Evolutionary conservation across 2,888 invertebrate species (phyloP), one percentile per base, ranked within the genome.

Genomic region (Dysmachus trigonus): DNA sequence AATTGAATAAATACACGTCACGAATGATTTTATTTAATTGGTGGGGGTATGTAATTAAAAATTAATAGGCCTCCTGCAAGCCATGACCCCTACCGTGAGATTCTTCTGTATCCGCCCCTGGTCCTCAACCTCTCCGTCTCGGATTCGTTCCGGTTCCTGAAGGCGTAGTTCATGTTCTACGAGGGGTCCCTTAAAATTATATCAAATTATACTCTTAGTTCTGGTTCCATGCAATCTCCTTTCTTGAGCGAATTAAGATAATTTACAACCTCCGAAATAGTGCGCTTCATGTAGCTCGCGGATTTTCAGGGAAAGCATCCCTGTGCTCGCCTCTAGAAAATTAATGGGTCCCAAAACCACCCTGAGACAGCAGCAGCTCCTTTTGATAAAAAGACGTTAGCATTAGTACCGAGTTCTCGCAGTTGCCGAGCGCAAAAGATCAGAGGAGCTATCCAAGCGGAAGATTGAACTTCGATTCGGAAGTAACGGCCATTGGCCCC

Each of bases 391-490:
- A 82, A 13, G n/a, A 18, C 35, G 71, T 72, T 83, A 81, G 13
- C 62, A 62, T 18, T 22, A 27, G 62, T 27, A 10, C 10, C 18
- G 27, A 27, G 47, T 53, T 41, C 81, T 22, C 51, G 18, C 30
- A 33, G 31, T 72, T 71, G 13, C 33, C 7, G 31, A 73, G 7
- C 22, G 6, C 62, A 13, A 35, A 33, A 7, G 13, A 22, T 41
- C 30, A 53, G 72, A 72, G 33, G 83, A 83, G 47, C 18, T 27
- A 83, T 72, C 33, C 30, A 30, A 31, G 72, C 35, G 41, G 41
- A 83, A 83, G 83, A 83, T 83, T 83, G 83, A 83, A 62, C 62
- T 62, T 41, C n/a, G 18, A 83, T 71, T 72, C 71, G 83, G 38
- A 83, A 72, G 27, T 27, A 83, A 22, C 83, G 83, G 30, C 83